Evolutionary conservation across 2,113 vertebrate species (phyloP).

Genomic region (Blennius ocellaris): DNA sequence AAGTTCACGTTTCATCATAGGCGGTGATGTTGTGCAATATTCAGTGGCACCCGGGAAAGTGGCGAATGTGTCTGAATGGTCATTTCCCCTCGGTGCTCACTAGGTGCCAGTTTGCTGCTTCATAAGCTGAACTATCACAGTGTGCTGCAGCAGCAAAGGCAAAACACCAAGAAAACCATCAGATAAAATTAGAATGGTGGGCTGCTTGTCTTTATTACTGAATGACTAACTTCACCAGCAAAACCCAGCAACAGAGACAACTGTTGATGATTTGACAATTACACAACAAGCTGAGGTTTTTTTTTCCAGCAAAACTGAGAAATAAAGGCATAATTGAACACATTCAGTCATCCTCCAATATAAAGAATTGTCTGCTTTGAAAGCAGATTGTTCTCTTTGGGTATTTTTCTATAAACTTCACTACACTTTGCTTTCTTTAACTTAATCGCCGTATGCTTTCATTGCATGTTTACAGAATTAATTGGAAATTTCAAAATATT

Average conservation of each 20-base stretch:
- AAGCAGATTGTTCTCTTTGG: too few relatives aligned
- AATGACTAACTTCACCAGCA: not conserved
- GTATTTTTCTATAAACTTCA: not conserved
- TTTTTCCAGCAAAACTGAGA: not conserved
- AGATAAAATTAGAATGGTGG: not conserved
- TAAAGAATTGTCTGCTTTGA: too few relatives aligned
- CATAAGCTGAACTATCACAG: not conserved
- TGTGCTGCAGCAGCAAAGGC: conserved; percentile 15
- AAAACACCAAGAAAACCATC: conserved; percentile 17
- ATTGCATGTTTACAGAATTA: too few relatives aligned
- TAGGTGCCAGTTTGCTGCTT: conserved; percentile 19
- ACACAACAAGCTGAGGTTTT: not conserved
- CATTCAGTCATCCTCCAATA: not conserved
- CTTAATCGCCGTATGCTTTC: too few relatives aligned
- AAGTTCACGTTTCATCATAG: not conserved
- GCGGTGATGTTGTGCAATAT: not conserved
- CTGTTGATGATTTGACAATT: not conserved
- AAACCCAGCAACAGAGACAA: not conserved
- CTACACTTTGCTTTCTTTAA: not conserved
- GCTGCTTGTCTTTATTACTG: not conserved
- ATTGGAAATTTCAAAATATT: too few relatives aligned
- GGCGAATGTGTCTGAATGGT: not conserved
- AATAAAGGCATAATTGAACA: not conserved
- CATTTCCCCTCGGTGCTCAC: conserved; percentile 17
- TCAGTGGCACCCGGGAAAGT: not conserved